Conservation (phyloP, 2,888 invertebrate genomes). For the Cephus runcator region DNA sequence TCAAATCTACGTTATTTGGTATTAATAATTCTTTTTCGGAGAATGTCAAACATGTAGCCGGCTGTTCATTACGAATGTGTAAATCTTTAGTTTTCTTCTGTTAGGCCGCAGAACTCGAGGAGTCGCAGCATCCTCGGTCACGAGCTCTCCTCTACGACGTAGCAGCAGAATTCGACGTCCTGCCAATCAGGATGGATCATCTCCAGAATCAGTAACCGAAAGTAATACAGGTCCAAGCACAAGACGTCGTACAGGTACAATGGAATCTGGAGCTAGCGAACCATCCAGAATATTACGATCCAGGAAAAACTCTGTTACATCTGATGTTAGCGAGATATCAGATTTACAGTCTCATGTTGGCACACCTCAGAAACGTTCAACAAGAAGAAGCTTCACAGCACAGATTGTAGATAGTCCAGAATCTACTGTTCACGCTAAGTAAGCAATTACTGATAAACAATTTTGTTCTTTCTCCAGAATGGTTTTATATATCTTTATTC, state of each 20-base stretch:
- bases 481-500: neutral
- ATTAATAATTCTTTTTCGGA: neutral
- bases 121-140: neutral
- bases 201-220: neutral
- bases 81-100: neutral
- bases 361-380: neutral
- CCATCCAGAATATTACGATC: neutral
- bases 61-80: neutral
- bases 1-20: neutral
- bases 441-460: neutral
- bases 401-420: neutral
- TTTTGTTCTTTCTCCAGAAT: neutral
- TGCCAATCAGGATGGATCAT: neutral
- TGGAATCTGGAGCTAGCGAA: neutral
- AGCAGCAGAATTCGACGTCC: neutral
- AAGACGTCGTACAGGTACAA: neutral
- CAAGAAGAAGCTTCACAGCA: neutral
- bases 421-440: neutral
- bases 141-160: neutral
- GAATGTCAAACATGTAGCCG: neutral
- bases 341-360: neutral
- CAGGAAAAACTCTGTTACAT: neutral
- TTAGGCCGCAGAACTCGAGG: neutral
- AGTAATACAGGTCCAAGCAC: neutral
- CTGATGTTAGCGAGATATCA: neutral